These are phyloP conservation scores for Eurytoma californica DNA, from an alignment of 2,888 invertebrate species.

Conservation along the genomic window DNA sequence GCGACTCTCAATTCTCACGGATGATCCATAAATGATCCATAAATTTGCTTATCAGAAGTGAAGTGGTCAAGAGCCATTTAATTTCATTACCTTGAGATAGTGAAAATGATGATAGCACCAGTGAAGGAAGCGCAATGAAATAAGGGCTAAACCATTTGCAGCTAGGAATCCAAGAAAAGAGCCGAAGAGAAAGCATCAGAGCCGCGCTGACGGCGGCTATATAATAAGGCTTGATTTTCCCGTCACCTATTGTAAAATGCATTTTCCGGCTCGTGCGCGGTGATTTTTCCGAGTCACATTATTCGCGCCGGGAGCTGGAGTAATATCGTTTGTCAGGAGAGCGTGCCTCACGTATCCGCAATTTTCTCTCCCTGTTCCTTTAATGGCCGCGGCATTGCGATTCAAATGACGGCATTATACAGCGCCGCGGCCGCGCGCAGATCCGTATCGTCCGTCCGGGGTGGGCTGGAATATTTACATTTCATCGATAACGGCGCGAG, in stretches of 20 bases:
- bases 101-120: too few relatives aligned
- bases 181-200: too few relatives aligned
- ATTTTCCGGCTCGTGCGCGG: neutral
- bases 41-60: too few relatives aligned
- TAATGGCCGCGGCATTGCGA: constrained; percentile 45
- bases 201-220: neutral
- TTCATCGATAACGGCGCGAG: constrained; percentile 11
- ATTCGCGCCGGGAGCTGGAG: neutral
- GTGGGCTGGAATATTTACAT: constrained; percentile 37
- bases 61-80: too few relatives aligned
- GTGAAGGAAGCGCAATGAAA: neutral
- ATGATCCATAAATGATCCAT: too few relatives aligned
- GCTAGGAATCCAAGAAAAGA: too few relatives aligned
- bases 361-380: constrained; percentile 49
- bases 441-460: constrained; percentile 23
- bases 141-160: neutral
- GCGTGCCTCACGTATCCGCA: constrained; percentile 52
- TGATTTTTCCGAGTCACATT: too few relatives aligned
- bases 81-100: too few relatives aligned
- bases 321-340: constrained; percentile 44
- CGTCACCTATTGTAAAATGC: constrained; percentile 4
- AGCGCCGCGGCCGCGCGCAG: neutral
- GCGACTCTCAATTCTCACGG: too few relatives aligned
- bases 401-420: constrained; percentile 40
- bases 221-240: neutral